phyloP scores from a whole-genome alignment of 1,140 invertebrate genomes.

The Bombus balteatus region DNA sequence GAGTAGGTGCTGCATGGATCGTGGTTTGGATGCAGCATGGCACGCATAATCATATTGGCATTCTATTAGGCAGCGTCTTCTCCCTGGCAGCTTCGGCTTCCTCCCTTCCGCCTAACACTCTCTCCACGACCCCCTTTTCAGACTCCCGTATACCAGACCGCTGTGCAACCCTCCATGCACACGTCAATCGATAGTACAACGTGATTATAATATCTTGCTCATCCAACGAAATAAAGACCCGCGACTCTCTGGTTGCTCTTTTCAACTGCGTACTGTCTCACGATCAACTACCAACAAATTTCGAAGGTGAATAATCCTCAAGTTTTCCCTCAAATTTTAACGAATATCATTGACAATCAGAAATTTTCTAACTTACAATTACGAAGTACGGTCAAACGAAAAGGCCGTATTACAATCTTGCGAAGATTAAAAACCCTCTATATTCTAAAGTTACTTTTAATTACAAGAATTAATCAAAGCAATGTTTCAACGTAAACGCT shows the following conservation, averaged over 20 bases:
- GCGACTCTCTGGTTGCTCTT: too few relatives aligned
- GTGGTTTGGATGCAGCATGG: slow-evolving; percentile 76
- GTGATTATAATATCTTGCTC: slow-evolving; percentile 71
- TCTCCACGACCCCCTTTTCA: slow-evolving; percentile 47
- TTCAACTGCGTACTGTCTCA: too few relatives aligned
- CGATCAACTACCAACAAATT: too few relatives aligned
- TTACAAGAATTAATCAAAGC: background rate
- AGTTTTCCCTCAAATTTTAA: too few relatives aligned
- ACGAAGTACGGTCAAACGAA: too few relatives aligned
- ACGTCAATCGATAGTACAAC: slow-evolving; percentile 78
- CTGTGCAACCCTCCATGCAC: slow-evolving; percentile 65
- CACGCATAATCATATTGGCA: slow-evolving; percentile 80
- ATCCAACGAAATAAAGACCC: slow-evolving; percentile 63
- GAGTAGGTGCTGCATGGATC: slow-evolving; percentile 59
- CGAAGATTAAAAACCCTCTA: too few relatives aligned
- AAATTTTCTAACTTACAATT: too few relatives aligned
- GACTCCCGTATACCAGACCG: slow-evolving; percentile 34
- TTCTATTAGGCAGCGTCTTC: slow-evolving; percentile 78
- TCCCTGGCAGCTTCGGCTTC: slow-evolving; percentile 66
- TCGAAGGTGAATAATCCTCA: too few relatives aligned
- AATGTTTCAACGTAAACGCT: background rate
- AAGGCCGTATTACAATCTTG: too few relatives aligned
- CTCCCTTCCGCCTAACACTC: slow-evolving; percentile 67
- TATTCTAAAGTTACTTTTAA: too few relatives aligned
- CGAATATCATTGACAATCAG: too few relatives aligned